Conservation (phyloP, 2,888 invertebrate genomes). For the Nemurella pictetii region DNA sequence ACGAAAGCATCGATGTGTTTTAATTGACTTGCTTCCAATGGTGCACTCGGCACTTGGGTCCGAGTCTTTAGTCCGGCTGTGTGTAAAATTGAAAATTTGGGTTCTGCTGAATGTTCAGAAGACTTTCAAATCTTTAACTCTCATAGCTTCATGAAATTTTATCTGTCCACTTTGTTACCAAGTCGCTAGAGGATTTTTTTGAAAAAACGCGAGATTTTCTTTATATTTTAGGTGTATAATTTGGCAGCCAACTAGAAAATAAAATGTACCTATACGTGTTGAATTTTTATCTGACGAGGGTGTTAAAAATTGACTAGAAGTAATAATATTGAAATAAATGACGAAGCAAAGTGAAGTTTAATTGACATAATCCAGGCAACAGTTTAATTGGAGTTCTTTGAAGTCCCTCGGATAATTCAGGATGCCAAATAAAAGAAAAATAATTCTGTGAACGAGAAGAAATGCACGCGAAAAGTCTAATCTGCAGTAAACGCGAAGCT, state of each 20-base stretch:
- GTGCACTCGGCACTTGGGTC: not conserved
- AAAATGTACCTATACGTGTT: not conserved
- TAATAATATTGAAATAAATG: conserved; percentile 1
- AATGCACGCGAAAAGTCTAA: not conserved
- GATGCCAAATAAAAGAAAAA: not conserved
- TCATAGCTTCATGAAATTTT: not conserved
- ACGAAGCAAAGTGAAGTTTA: not conserved
- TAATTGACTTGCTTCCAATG: not conserved
- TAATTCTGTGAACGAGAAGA: conserved; percentile 1
- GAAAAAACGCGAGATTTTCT: not conserved
- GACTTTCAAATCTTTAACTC: too few relatives aligned
- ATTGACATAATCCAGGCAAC: conserved; percentile 7
- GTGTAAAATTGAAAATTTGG: not conserved
- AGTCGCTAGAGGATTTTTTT: not conserved
- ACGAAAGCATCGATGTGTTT: not conserved
- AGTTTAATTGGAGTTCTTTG: not conserved
- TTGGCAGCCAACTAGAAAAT: not conserved
- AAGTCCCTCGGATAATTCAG: not conserved
- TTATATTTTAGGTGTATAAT: not conserved
- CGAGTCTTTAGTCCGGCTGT: not conserved
- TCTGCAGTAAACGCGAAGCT: not conserved
- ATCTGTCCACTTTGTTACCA: not conserved
- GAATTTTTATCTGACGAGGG: not conserved
- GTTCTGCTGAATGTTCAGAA: not conserved
- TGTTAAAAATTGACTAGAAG: not conserved